These are phyloP conservation scores for Vicugna pacos DNA, from an alignment of 2,113 vertebrate species.

Conservation along the genomic window DNA sequence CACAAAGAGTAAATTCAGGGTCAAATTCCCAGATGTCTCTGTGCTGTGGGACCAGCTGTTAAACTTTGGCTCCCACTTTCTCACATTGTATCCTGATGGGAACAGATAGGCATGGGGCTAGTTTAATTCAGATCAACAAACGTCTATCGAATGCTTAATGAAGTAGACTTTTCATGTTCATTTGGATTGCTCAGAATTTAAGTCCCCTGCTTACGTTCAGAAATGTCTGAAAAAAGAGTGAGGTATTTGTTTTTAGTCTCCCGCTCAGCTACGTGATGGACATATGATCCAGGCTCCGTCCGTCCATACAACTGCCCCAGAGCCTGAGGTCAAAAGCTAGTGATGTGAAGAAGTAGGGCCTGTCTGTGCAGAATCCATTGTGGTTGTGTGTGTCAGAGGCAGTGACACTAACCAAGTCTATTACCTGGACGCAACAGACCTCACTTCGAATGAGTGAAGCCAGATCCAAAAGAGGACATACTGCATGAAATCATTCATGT, in stretches of 20 bases:
- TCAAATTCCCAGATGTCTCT: background rate
- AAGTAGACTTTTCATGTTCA: background rate
- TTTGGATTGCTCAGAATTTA: background rate
- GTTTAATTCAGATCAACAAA: background rate
- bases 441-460: too few relatives aligned
- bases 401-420: background rate
- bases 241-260: background rate
- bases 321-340: background rate
- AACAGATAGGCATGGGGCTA: background rate
- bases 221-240: background rate
- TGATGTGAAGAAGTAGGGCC: background rate
- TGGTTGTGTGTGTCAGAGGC: background rate
- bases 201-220: background rate
- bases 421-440: background rate
- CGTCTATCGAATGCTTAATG: background rate
- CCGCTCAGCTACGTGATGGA: background rate
- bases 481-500: too few relatives aligned
- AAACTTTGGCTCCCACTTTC: background rate
- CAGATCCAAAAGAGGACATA: too few relatives aligned
- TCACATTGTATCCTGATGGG: background rate
- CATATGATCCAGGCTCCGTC: background rate
- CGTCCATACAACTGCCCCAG: accelerated
- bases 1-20: background rate
- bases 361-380: background rate
- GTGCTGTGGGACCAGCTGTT: background rate